phyloP scores from a whole-genome alignment of 2,113 vertebrate species.

The Poecilia latipinna region DNA sequence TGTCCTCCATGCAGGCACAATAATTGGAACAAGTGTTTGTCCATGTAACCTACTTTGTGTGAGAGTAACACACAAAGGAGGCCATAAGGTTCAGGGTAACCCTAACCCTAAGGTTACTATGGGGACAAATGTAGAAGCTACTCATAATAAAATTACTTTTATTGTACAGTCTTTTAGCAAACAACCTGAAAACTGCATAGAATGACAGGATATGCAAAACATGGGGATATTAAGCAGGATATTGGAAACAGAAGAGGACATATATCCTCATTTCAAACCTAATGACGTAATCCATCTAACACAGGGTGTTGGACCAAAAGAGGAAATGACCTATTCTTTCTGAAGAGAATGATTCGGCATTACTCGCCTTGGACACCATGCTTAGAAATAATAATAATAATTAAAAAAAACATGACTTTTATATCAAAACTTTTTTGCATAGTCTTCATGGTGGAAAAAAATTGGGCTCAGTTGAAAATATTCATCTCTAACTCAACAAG shows the following conservation, averaged over 20 bases:
- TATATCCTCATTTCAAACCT: not conserved
- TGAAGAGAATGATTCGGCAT: not conserved
- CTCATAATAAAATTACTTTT: slow-evolving; percentile 20
- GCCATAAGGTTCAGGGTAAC: not conserved
- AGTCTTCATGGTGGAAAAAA: not conserved
- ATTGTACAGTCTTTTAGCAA: not conserved
- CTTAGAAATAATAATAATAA: not conserved
- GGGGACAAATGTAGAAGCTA: not conserved
- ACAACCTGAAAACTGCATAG: not conserved
- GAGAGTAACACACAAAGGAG: not conserved
- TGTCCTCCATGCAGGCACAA: not conserved
- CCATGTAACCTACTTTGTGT: not conserved
- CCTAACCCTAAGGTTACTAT: not conserved
- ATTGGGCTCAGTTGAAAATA: not conserved
- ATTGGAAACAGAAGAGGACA: not conserved
- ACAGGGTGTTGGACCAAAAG: not conserved
- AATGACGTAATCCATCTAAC: not conserved
- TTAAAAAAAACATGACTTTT: not conserved
- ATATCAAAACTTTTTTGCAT: not conserved
- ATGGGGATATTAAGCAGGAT: not conserved
- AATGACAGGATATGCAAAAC: not conserved
- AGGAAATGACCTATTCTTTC: not conserved
- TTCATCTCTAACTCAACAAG: not conserved
- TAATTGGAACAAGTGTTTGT: not conserved
- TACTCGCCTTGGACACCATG: not conserved